Conservation (phyloP, 1,140 invertebrate species). For the Plectus sambesii region DNA sequence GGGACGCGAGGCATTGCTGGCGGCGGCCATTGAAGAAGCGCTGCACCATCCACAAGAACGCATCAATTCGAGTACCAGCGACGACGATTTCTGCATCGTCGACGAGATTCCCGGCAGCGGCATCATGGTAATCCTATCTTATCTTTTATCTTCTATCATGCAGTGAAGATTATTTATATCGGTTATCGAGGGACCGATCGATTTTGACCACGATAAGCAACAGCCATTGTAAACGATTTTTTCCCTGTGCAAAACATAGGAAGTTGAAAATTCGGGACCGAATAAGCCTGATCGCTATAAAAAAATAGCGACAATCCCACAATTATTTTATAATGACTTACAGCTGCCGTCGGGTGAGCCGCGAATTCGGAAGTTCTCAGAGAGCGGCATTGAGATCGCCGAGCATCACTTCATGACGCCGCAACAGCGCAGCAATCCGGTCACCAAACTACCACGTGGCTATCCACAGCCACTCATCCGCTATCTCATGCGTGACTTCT, state of each 20-base stretch:
- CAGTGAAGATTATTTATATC: constrained; percentile 1
- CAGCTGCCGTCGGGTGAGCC: constrained; percentile 57
- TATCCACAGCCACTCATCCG: constrained; percentile 65
- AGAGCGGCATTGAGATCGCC: constrained; percentile 62
- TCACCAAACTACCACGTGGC: constrained; percentile 66
- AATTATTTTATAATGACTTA: constrained; percentile 26
- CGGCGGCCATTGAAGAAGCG: too few species aligned
- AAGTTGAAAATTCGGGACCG: too few species aligned
- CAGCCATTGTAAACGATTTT: too few species aligned
- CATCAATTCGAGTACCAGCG: too few species aligned
- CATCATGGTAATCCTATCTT: constrained; percentile 33
- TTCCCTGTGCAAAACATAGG: too few species aligned
- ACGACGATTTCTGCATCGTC: constrained; percentile 26
- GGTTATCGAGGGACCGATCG: too few species aligned
- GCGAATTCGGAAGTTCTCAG: constrained; percentile 59
- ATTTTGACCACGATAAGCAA: too few species aligned
- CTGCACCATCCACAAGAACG: too few species aligned
- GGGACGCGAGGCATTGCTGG: too few species aligned
- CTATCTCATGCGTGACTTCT: constrained; percentile 79
- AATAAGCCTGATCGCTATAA: too few species aligned
- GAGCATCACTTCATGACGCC: constrained; percentile 77
- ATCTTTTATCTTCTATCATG: not conserved
- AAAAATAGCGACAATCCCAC: constrained; percentile 7
- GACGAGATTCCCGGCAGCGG: constrained; percentile 29
- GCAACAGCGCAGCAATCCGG: constrained; percentile 59